A percentile compares a stretch with the other conserved stretches of the same genome.
Evolutionary conservation across 2,888 invertebrate species (phyloP).

Genomic region (Macropis europaea): DNA sequence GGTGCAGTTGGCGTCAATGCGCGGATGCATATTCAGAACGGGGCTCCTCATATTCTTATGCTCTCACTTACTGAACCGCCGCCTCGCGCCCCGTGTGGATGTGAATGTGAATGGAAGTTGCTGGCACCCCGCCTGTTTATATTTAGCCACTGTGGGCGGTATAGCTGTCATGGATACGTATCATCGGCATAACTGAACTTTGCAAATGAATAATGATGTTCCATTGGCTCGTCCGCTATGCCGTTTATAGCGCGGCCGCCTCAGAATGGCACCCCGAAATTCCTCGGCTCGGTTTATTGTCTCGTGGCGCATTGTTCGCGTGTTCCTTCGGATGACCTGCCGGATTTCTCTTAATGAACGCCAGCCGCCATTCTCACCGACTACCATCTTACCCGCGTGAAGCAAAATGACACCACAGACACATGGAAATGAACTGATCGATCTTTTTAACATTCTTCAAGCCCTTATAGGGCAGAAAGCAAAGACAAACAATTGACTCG

Average conservation of each 20-base stretch:
- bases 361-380: conserved; percentile 14
- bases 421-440: no score
- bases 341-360: conserved; percentile 46
- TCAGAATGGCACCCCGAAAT: conserved; percentile 33
- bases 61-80: conserved; percentile 72
- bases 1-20: conserved; percentile 79
- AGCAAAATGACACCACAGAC: no score
- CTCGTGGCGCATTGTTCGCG: conserved; percentile 24
- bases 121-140: conserved; percentile 80
- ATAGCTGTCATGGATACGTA: conserved; percentile 80
- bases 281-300: conserved; percentile 29
- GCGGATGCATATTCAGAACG: conserved; percentile 79
- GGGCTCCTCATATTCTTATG: conserved; percentile 76
- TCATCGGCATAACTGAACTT: conserved; percentile 79
- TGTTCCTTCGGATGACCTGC: not conserved
- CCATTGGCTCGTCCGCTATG: conserved; percentile 60
- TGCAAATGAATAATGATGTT: conserved; percentile 79
- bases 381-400: no score
- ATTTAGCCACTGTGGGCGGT: conserved; percentile 80
- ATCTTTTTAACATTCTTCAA: no score
- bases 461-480: no score
- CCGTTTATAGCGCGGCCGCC: conserved; percentile 32
- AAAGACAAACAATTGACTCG: no score
- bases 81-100: conserved; percentile 60
- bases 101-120: conserved; percentile 79